A percentile compares a stretch with the other conserved stretches of the same genome.
Evolutionary conservation across 2,888 invertebrate species (phyloP).

Genomic region (Cinara cedri): DNA sequence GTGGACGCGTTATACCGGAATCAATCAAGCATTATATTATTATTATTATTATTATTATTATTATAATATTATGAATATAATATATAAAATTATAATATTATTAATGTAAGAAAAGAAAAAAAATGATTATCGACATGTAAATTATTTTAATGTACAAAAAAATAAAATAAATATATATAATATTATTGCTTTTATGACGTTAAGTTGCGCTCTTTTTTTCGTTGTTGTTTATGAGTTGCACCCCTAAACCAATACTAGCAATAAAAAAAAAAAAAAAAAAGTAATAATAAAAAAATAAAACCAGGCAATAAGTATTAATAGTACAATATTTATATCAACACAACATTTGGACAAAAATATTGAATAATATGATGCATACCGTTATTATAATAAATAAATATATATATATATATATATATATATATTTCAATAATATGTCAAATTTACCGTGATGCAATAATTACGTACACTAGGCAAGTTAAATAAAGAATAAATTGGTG

Average conservation of each 20-base stretch:
- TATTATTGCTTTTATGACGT: slow-evolving; percentile 40
- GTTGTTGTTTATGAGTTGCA: slow-evolving; percentile 19
- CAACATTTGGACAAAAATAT: slow-evolving; percentile 42
- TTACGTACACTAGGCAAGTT: slow-evolving; percentile 42
- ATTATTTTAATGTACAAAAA: slow-evolving; percentile 18
- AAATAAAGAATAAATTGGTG: not conserved
- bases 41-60: slow-evolving; percentile 44
- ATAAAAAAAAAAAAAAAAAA: slow-evolving; percentile 10
- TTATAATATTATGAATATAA: not conserved
- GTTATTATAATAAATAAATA: slow-evolving; percentile 4
- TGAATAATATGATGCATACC: slow-evolving; percentile 35
- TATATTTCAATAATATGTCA: slow-evolving; percentile 15
- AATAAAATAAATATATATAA: not conserved
- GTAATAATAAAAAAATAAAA: slow-evolving; percentile 38
- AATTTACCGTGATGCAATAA: slow-evolving; percentile 50
- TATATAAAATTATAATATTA: slow-evolving; percentile 4
- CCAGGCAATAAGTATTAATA: slow-evolving; percentile 33
- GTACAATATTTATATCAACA: slow-evolving; percentile 29
- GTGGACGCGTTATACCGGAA: slow-evolving; percentile 54
- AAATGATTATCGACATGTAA: not conserved
- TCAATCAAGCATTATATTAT: slow-evolving; percentile 53
- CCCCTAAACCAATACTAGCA: slow-evolving; percentile 38
- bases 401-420: not conserved
- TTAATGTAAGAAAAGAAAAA: slow-evolving; percentile 12
- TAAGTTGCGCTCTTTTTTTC: slow-evolving; percentile 26